phyloP scores from a whole-genome alignment of 2,113 vertebrate species.

The Mixornis gularis region DNA sequence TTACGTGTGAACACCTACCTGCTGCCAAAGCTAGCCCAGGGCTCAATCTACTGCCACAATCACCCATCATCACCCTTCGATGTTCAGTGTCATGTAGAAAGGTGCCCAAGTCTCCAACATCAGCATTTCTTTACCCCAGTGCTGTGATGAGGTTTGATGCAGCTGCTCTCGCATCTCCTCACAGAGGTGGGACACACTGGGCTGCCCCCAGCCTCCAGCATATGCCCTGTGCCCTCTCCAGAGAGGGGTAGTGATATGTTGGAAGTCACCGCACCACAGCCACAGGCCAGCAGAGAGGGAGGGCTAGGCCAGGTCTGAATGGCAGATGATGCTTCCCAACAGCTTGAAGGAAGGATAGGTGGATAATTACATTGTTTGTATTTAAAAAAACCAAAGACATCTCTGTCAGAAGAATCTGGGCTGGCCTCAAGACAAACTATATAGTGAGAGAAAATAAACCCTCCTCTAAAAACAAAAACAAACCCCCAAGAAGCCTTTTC shows the following conservation, averaged over 20 bases:
- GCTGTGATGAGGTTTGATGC: neutral
- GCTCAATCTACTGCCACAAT: neutral
- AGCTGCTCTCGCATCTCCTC: neutral
- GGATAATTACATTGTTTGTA: neutral
- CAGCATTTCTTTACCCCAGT: neutral
- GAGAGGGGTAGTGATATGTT: neutral
- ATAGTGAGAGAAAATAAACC: neutral
- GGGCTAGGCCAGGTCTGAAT: neutral
- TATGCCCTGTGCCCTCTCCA: neutral
- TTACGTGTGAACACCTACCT: neutral
- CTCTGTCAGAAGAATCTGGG: neutral
- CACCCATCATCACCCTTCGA: accelerated
- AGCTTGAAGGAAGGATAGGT: neutral
- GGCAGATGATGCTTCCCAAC: neutral
- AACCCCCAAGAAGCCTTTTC: neutral
- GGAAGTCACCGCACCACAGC: neutral
- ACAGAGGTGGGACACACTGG: neutral
- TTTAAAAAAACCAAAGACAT: neutral
- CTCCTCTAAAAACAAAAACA: too few species aligned
- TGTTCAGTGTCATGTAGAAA: neutral
- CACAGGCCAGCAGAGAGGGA: neutral
- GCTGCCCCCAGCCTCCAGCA: neutral
- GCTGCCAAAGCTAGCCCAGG: neutral
- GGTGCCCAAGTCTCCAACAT: neutral
- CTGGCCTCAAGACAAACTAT: neutral